These are phyloP conservation scores for Tychaedon coryphoeus DNA, from an alignment of 2,113 vertebrate genomes.

Conservation along the genomic window DNA sequence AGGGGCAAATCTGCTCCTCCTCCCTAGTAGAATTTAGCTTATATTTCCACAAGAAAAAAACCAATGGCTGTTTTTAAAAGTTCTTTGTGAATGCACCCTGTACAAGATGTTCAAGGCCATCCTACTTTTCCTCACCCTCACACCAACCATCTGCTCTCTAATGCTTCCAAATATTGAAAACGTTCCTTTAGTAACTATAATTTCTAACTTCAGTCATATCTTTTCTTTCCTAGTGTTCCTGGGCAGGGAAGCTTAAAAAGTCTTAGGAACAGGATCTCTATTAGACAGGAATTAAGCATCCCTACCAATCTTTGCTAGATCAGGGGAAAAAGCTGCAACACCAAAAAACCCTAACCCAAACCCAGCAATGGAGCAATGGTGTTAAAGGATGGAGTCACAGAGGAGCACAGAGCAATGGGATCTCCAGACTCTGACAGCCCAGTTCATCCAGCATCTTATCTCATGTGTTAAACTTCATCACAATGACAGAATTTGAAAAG, in stretches of 20 bases:
- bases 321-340: background rate
- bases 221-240: background rate
- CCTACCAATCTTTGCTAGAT: background rate
- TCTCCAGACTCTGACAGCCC: background rate
- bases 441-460: background rate
- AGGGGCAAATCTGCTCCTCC: background rate
- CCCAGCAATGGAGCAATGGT: background rate
- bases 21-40: background rate
- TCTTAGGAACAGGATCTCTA: background rate
- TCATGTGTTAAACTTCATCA: background rate
- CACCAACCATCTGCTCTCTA: background rate
- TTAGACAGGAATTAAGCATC: background rate
- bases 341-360: background rate
- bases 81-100: background rate
- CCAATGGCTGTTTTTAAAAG: background rate
- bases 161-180: background rate
- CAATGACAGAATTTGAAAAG: background rate
- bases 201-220: background rate
- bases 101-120: background rate
- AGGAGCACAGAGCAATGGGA: background rate
- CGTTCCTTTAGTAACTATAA: background rate
- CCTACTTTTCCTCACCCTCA: background rate
- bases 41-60: background rate
- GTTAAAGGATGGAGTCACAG: background rate
- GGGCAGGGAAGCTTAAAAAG: background rate